These are phyloP conservation scores for Acanthornis magna DNA, from an alignment of 2,797 vertebrate genomes.

Conservation along the genomic window DNA sequence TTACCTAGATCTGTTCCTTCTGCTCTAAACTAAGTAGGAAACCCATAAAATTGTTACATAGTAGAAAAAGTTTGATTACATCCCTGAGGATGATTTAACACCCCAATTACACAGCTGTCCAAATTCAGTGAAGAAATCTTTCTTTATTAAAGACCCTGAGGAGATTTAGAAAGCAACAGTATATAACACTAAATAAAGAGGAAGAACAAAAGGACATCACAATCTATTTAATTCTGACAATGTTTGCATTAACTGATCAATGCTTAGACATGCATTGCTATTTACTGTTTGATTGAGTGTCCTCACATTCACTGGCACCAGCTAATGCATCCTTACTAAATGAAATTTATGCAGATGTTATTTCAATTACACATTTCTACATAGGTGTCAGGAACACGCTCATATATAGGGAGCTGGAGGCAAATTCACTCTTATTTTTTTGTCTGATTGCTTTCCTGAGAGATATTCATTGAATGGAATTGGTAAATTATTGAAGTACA, in stretches of 20 bases:
- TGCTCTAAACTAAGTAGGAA: neutral
- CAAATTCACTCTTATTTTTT: neutral
- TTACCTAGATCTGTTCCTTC: neutral
- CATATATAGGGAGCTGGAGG: neutral
- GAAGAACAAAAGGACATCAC: neutral
- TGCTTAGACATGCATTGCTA: neutral
- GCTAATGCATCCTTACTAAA: neutral
- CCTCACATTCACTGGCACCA: neutral
- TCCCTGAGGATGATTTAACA: slow-evolving; percentile 34
- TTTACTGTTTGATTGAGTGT: slow-evolving; percentile 28
- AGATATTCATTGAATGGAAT: neutral
- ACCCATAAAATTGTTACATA: neutral
- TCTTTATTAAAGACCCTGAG: slow-evolving; percentile 12
- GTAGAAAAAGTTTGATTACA: neutral
- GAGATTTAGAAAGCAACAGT: slow-evolving; percentile 14
- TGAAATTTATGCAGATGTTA: slow-evolving; percentile 19
- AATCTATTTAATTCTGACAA: slow-evolving; percentile 17
- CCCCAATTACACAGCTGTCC: neutral
- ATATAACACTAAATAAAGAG: neutral
- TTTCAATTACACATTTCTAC: neutral
- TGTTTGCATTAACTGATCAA: slow-evolving; percentile 12
- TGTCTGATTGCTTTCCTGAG: neutral
- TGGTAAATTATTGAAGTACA: neutral
- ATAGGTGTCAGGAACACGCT: neutral
- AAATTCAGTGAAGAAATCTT: slow-evolving; percentile 35